Evolutionary conservation across 37 sponge, comb jelly and placozoan genomes (phyloP), one percentile per base, ranked within the genome.

Genomic region (Geodia barretti): DNA sequence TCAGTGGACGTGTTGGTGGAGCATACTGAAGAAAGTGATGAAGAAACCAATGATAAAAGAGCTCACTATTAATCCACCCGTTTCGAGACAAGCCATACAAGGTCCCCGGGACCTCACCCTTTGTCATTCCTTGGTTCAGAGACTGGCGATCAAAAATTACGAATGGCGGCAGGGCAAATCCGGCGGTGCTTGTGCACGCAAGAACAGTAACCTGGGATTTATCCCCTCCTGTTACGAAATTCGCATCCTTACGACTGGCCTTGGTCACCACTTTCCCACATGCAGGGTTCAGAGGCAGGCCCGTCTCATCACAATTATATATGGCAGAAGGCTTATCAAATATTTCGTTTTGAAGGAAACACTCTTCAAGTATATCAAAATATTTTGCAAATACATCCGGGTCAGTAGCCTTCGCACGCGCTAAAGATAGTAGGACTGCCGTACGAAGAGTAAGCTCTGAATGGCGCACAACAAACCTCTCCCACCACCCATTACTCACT

Each of bases 51-150:
- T 66, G 65, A 42, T 84, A 39, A 33, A 68, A 84, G 1, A 84
- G 72, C 3, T 75, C 76, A 60, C 74, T 65, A 30, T 74, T 61
- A 9, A 84, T 75, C 86, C 78, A 86, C 39, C 86, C 74, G 64
- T 77, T 85, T 33, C 64, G 2, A 2, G 80, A 74, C 3, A 87
- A 33, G 20, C 87, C 81, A 87, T 87, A 75, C 21, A 80, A 34
- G 19, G 87, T 79, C 21, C 80, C 80, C 29, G 80, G 81, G 31
- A 87, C 81, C 39, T 87, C 87, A 17, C 87, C 87, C 36, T 77
- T 76, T 40, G 60, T 76, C 60, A 40, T 34, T 4, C 26, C n/a
- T 25, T 62, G 62, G 38, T 76, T 60, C 24, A 73, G 68, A 3
- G 14, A 14, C 36, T 78, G 64, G 0, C 41, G 31, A 38, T 79